phyloP scores from a whole-genome alignment of 2,888 invertebrate genomes.

The Agrotis puta region DNA sequence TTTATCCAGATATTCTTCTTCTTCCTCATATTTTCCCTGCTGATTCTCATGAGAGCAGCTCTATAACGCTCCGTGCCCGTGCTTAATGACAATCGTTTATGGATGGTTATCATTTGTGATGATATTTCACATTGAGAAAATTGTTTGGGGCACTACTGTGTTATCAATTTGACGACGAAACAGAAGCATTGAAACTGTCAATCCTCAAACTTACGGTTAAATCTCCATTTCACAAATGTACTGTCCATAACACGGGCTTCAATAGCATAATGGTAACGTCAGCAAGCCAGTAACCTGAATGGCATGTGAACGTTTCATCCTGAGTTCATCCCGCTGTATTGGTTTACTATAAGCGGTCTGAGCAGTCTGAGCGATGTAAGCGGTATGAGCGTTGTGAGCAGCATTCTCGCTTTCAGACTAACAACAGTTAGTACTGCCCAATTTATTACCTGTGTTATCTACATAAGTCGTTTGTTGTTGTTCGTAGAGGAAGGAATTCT shows the following conservation, averaged over 20 bases:
- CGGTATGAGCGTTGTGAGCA: neutral
- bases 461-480: neutral
- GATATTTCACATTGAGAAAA: too few relatives aligned
- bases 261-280: neutral
- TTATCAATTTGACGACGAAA: too few relatives aligned
- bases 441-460: neutral
- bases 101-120: too few relatives aligned
- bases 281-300: neutral
- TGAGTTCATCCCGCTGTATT: conserved; percentile 31
- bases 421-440: neutral
- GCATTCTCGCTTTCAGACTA: neutral
- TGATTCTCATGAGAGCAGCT: too few relatives aligned
- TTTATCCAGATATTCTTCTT: too few relatives aligned
- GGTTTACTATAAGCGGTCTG: conserved; percentile 4
- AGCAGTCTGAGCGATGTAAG: neutral
- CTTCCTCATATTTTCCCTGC: too few relatives aligned
- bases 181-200: neutral
- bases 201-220: neutral
- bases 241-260: neutral
- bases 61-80: too few relatives aligned
- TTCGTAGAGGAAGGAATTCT: too few relatives aligned
- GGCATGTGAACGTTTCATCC: neutral
- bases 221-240: neutral
- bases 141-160: too few relatives aligned
- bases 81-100: too few relatives aligned